Conservation (phyloP, 2,797 vertebrate genomes). For the Rhinichthys osculus region DNA sequence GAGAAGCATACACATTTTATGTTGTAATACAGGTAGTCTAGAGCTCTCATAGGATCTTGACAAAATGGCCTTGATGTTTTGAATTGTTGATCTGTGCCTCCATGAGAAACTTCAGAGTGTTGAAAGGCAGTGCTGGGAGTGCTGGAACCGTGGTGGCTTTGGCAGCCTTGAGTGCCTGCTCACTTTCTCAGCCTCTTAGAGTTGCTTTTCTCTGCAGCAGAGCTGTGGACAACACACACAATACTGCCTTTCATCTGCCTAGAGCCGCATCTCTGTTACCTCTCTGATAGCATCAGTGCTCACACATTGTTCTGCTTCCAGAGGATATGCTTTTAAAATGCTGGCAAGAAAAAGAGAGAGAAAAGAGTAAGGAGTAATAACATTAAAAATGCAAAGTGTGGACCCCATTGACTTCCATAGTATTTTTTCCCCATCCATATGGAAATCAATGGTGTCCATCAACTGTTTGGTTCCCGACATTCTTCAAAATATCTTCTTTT, state of each 20-base stretch:
- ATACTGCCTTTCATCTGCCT: slow-evolving; percentile 56
- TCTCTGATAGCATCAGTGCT: slow-evolving; percentile 57
- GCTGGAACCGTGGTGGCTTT: not conserved
- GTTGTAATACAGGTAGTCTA: not conserved
- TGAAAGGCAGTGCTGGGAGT: slow-evolving; percentile 12
- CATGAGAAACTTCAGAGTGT: slow-evolving; percentile 26
- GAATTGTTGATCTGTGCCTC: slow-evolving; percentile 1
- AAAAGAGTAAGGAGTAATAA: not conserved
- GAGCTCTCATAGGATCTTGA: not conserved
- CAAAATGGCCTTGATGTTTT: slow-evolving; percentile 13
- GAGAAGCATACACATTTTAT: not conserved
- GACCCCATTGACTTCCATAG: too few relatives aligned
- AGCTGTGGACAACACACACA: slow-evolving; percentile 48
- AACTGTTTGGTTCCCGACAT: too few relatives aligned
- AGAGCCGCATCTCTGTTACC: slow-evolving; percentile 30
- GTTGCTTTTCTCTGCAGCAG: slow-evolving; percentile 31
- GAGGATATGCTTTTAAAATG: slow-evolving; percentile 59
- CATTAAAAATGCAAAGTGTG: not conserved
- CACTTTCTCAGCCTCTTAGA: slow-evolving; percentile 50
- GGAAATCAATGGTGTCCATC: not conserved
- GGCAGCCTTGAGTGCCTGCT: slow-evolving; percentile 44
- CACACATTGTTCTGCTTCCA: slow-evolving; percentile 55
- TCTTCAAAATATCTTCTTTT: not conserved
- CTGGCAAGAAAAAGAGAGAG: slow-evolving; percentile 46
- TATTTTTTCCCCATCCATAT: too few relatives aligned